Evolutionary conservation across 2,797 vertebrate species (phyloP), one percentile per base, ranked within the genome.

Genomic region (Brotula barbata): DNA sequence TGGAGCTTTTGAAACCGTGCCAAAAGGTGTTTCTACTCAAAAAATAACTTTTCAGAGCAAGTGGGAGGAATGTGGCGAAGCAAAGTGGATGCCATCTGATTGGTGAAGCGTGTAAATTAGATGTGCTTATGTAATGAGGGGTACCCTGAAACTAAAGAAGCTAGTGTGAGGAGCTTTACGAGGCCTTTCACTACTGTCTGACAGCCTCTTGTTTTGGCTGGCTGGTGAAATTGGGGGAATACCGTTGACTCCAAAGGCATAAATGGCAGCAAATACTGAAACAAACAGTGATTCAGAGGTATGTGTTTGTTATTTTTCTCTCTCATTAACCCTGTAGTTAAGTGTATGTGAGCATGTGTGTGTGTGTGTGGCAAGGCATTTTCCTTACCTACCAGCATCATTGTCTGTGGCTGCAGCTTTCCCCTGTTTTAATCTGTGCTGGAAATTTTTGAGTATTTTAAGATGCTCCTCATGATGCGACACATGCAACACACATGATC

Each of bases 261-360:
- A 77, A 71, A 36, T 85, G 79, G 81, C 83, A 64, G 78, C 72
- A 55, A 70, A 52, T 58, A 70, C 70, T 64, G 82, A 84, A 59
- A 54, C 71, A 41, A 73, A 58, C 68, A 66, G 64, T 63, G 79
- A 83, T 48, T 56, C 69, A 46, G 78, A 87, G 86, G 86, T 89
- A 87, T 67, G 82, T 81, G 56, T 50, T 45, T 33, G 51, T 49
- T 69, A 59, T 7, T 73, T 61, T 63, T 8, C 40, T 31, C 43
- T 50, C 14, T 23, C 23, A 20, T 49, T 76, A 45, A 59, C 52
- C 51, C 58, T 72, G 25, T 49, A 53, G 13, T 67, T 55, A 42
- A 23, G n/a, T 48, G 11, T 58, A 6, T 40, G 47, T 50, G 12
- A 34, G 14, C 57, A 41, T 42, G 25, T 23, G 36, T 49, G 21